Percentiles rank a stretch among this genome's conserved stretches.
phyloP scores from a whole-genome alignment of 1,140 invertebrate species.

The Heliconius himera region DNA sequence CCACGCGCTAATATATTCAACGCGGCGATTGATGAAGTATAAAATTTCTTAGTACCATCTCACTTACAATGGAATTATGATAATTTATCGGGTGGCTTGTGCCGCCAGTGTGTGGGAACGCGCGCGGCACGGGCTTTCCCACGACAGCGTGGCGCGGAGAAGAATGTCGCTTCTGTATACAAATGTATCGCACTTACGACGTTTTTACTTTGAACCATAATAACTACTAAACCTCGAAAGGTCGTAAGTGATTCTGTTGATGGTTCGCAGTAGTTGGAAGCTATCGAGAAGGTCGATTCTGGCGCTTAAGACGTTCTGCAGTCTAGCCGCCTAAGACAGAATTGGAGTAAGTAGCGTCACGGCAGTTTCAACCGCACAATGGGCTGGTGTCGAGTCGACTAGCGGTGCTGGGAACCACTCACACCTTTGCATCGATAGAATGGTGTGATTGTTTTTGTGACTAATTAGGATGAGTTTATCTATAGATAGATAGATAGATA shows the following conservation, averaged over 20 bases:
- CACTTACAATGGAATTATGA: conserved; percentile 82
- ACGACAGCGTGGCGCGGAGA: conserved; percentile 58
- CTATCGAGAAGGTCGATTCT: conserved; percentile 42
- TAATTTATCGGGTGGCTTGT: conserved; percentile 82
- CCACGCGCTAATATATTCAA: conserved; percentile 80
- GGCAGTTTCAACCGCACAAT: conserved; percentile 78
- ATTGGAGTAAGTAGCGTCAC: conserved; percentile 81
- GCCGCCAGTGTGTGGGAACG: conserved; percentile 80
- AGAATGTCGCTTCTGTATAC: conserved; percentile 56
- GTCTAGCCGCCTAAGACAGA: conserved; percentile 61
- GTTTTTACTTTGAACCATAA: conserved; percentile 39
- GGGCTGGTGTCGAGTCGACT: conserved; percentile 71
- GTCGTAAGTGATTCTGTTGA: conserved; percentile 56
- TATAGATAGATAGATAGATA: too few species aligned
- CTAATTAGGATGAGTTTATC: conserved; percentile 59
- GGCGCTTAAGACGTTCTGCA: conserved; percentile 60
- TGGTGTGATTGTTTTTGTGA: conserved; percentile 76
- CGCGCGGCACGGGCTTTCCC: conserved; percentile 79
- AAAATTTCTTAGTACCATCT: conserved; percentile 81
- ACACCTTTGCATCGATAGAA: conserved; percentile 72
- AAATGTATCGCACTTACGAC: conserved; percentile 57
- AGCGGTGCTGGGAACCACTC: conserved; percentile 77
- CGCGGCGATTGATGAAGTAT: conserved; percentile 79
- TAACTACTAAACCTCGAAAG: conserved; percentile 37
- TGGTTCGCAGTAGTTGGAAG: conserved; percentile 45